Evolutionary conservation across 2,113 vertebrate genomes (phyloP), one percentile per base, ranked within the genome.

Genomic region (Protomyctophum bolini): DNA sequence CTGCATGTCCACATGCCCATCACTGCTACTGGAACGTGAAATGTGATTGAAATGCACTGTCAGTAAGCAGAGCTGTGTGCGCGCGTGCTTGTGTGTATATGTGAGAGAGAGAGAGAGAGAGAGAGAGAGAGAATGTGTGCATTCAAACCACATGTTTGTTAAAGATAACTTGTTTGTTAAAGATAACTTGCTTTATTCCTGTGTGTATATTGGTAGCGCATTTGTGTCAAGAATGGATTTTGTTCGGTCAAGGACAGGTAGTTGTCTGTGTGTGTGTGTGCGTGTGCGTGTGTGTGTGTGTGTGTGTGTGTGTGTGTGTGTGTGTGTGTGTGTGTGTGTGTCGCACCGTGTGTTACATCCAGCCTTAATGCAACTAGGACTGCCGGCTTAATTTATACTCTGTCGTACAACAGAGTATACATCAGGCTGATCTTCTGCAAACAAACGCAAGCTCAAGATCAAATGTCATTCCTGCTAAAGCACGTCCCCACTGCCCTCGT

Each of bases 61-160:
- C 47, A 64, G 70, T 66, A 48, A 51, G 33, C 33, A 41, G 33
- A 10, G 15, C 1, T 68, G 29, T 63, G 21, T 75, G 48, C 64
- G 45, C 45, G 4, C 7, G 33, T 48, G 48, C 59, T 6, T 41
- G 12, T 5, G 12, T 47, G 8, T 62, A 47, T 77, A 29, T 66
- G 10, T 56, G 55, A 21, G 21, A 21, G 21, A 21, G 21, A 21
- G 21, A 21, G 21, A 21, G 21, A 21, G 21, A 21, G 21, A 21
- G 21, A 21, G 21, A 21, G 33, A 41, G 33, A 41, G 33, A 41
- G 33, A 3, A 3, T 33, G 33, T 33, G 33, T 33, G 33, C 33
- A 33, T 41, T 41, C 33, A 6, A 41, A 41, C 33, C 33, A 41
- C 33, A 41, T 41, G 33, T 41, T 41, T 41, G 33, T 41, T 41